Conservation (phyloP, 2,888 invertebrate genomes). For the Dolomedes plantarius region DNA sequence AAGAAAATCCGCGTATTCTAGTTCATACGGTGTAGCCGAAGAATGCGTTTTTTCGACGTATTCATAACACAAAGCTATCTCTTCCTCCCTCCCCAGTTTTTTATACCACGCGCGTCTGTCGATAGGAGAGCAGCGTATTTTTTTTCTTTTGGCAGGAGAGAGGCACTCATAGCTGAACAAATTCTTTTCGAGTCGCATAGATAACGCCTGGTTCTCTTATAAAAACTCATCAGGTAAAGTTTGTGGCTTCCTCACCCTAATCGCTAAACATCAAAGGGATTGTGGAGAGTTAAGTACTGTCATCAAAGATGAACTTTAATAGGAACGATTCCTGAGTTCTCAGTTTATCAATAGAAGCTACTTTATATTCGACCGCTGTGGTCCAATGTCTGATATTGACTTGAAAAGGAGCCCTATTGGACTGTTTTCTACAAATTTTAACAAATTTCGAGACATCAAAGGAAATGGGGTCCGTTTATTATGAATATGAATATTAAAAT, state of each 20-base stretch:
- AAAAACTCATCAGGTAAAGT: not conserved
- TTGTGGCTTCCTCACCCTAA: constrained; percentile 25
- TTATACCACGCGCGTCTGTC: not conserved
- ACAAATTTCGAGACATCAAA: constrained; percentile 57
- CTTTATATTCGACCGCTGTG: constrained; percentile 16
- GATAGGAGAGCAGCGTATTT: not conserved
- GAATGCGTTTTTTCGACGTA: constrained; percentile 45
- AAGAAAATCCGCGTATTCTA: constrained; percentile 43
- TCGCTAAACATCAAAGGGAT: constrained; percentile 49
- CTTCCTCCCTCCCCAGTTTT: constrained; percentile 17
- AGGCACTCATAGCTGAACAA: constrained; percentile 26
- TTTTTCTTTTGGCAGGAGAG: not conserved
- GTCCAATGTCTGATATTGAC: constrained; percentile 37
- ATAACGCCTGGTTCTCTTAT: constrained; percentile 30
- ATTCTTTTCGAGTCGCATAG: constrained; percentile 47
- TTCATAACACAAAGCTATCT: constrained; percentile 10
- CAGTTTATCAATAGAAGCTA: constrained; percentile 37
- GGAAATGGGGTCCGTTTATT: constrained; percentile 30
- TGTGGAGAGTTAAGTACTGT: constrained; percentile 14
- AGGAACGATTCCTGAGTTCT: constrained; percentile 25
- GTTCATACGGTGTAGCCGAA: not conserved
- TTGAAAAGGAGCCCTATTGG: constrained; percentile 36
- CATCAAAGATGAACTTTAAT: constrained; percentile 53
- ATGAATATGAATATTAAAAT: constrained; percentile 24
- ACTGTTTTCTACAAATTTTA: constrained; percentile 44